phyloP scores from a whole-genome alignment of 2,888 invertebrate species.

The Coecobrya sp. region DNA sequence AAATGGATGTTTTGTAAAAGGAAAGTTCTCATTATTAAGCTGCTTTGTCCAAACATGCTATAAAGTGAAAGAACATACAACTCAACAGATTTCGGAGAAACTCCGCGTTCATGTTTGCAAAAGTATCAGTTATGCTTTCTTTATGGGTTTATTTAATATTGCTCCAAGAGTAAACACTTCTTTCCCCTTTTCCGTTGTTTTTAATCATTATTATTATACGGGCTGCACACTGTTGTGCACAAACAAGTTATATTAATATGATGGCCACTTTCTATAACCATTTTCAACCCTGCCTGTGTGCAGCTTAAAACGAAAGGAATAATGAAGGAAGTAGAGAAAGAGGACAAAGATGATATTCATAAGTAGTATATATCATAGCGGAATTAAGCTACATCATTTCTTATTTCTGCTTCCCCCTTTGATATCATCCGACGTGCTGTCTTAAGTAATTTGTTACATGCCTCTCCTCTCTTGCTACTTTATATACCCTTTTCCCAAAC shows the following conservation, averaged over 20 bases:
- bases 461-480: constrained; percentile 1
- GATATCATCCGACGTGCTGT: constrained; percentile 43
- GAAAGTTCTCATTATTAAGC: no score
- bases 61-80: no score
- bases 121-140: no score
- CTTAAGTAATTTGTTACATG: constrained; percentile 52
- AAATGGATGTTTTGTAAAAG: no score
- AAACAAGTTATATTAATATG: constrained; percentile 14
- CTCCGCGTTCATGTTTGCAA: no score
- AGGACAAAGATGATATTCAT: constrained; percentile 24
- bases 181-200: not conserved
- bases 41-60: no score
- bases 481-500: not conserved
- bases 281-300: not conserved
- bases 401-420: constrained; percentile 43
- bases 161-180: not conserved
- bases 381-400: constrained; percentile 60
- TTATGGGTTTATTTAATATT: not conserved
- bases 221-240: not conserved
- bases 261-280: constrained; percentile 12
- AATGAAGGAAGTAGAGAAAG: not conserved
- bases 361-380: constrained; percentile 55
- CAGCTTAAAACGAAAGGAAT: not conserved
- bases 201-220: not conserved
- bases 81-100: no score